A percentile compares a stretch with the other conserved stretches of the same genome.
Evolutionary conservation across 2,113 vertebrate genomes (phyloP).

Genomic region (Scytalopus superciliaris): DNA sequence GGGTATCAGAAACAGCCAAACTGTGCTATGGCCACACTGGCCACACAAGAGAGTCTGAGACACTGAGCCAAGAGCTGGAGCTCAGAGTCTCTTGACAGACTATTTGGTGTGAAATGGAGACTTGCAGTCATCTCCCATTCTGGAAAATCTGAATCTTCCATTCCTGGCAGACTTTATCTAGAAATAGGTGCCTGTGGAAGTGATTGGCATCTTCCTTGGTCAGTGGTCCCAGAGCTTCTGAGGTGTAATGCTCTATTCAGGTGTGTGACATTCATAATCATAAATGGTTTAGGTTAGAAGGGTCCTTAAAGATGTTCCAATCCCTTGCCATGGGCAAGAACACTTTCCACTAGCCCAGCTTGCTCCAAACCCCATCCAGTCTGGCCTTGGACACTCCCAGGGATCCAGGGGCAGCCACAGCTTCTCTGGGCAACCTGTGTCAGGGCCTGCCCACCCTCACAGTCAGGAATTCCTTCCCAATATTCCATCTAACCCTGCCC

Average conservation of each 20-base stretch:
- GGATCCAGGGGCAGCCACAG: neutral
- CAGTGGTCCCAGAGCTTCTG: neutral
- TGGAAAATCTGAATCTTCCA: neutral
- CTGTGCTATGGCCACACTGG: fast-evolving
- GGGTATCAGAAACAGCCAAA: neutral
- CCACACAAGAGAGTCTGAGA: neutral
- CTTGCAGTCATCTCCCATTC: neutral
- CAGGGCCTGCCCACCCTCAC: neutral
- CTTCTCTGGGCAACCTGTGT: neutral
- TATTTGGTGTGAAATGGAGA: neutral
- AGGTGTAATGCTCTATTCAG: no score
- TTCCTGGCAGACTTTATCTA: neutral
- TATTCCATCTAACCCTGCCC: neutral
- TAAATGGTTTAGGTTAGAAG: neutral
- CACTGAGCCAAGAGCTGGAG: neutral
- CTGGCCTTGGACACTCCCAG: neutral
- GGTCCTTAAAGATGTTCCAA: neutral
- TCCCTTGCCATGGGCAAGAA: neutral
- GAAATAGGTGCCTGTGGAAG: neutral
- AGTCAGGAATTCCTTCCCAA: neutral
- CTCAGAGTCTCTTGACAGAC: fast-evolving
- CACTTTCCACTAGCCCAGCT: neutral
- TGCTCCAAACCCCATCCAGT: neutral
- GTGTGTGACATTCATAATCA: neutral
- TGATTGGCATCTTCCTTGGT: neutral